Evolutionary conservation across 2,888 invertebrate species (phyloP).

Genomic region (Callyntrura sp.): DNA sequence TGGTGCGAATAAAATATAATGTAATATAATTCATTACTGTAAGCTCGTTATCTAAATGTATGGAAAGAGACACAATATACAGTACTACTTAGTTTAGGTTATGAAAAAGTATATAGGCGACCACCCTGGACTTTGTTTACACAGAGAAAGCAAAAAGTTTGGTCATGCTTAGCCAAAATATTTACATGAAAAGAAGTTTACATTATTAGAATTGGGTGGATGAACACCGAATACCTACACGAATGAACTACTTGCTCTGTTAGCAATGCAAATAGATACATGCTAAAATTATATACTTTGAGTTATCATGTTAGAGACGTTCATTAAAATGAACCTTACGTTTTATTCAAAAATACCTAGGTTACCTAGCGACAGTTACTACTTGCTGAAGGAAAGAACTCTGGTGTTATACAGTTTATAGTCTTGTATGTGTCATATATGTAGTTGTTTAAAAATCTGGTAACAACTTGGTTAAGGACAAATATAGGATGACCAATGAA

Average conservation of each 20-base stretch:
- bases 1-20: constrained; percentile 26
- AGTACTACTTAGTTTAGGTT: no score
- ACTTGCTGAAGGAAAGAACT: no score
- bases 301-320: neutral
- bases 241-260: neutral
- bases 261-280: neutral
- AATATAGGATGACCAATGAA: no score
- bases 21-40: neutral
- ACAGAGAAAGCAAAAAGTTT: constrained; percentile 19
- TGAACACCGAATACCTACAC: neutral
- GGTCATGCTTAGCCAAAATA: constrained; percentile 32
- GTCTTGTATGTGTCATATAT: no score
- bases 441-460: no score
- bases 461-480: no score
- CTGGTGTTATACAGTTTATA: no score
- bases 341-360: no score
- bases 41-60: neutral
- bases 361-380: no score
- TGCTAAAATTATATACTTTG: neutral
- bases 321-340: no score
- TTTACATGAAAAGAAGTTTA: constrained; percentile 51
- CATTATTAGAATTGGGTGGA: constrained; percentile 25
- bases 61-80: neutral
- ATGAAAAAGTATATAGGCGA: neutral
- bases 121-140: neutral